A percentile compares a stretch with the other conserved stretches of the same genome.
Evolutionary conservation across 1,140 invertebrate species (phyloP).

Genomic region (Yoshiicerus persimilis): DNA sequence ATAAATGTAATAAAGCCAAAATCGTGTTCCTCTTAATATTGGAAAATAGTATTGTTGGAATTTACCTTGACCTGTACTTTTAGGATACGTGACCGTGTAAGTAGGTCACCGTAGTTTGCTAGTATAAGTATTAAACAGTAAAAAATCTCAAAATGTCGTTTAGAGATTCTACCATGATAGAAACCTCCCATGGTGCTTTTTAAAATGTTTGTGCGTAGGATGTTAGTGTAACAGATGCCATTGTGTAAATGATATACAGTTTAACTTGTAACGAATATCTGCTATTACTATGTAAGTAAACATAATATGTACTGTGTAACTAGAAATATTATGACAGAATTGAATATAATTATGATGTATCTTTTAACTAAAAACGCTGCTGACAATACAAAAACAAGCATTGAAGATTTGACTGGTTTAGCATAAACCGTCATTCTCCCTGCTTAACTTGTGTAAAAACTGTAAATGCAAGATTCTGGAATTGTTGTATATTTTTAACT

Average conservation of each 20-base stretch:
- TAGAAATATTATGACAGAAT: not conserved
- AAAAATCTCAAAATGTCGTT: not conserved
- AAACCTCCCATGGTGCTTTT: not conserved
- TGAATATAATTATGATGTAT: not conserved
- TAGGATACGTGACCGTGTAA: no score
- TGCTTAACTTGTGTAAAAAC: not conserved
- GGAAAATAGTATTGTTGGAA: not conserved
- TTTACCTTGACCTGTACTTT: not conserved
- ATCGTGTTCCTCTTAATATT: not conserved
- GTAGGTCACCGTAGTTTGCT: not conserved
- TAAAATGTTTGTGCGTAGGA: not conserved
- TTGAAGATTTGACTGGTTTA: not conserved
- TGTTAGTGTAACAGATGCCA: not conserved
- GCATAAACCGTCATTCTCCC: not conserved
- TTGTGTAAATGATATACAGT: not conserved
- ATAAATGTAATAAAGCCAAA: not conserved
- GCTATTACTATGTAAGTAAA: not conserved
- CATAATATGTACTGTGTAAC: not conserved
- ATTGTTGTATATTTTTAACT: no score
- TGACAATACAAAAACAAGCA: not conserved
- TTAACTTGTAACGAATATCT: no score
- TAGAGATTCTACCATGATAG: not conserved
- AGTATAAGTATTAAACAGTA: no score
- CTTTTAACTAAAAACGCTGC: not conserved
- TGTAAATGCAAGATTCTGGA: not conserved